Base-by-base conservation (phyloP, 2,888 invertebrate genomes). In the Agrotis segetum region DNA sequence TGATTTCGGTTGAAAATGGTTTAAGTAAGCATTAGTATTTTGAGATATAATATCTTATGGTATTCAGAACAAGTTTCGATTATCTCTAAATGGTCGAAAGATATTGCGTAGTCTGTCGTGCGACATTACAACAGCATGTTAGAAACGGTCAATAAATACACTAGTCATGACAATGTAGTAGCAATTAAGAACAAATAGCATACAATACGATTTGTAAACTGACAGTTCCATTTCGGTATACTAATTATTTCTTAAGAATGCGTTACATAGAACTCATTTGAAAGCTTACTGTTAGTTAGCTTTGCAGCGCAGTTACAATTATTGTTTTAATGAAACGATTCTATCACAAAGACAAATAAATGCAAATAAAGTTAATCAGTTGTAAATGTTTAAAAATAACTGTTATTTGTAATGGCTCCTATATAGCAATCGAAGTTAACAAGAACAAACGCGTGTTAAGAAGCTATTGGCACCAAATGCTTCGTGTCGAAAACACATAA, bases 61-160 rank as follows among this genome's bases (percentile, higher is more conserved):
- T 79, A 75, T 82, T 83, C 64, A 73, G 84, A 87, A 86, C 84
- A 75, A 83, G 85, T 86, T 87, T 84, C 75, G 82, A 89, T 85
- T 89, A 85, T 83, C 86, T 88, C 73, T 80, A 85, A 87, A 82
- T 80, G 74, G 73, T 65, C 60, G 61, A 85, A 81, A 84, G 84
- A 86, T 87, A 87, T 79, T 84, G 75, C 73, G 60, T 85, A 85
- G 87, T 76, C 77, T 79, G 81, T 84, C 79, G 71, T 74, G 59
- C 68, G 73, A 82, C 73, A 88, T 87, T 88, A 78, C 79, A 79
- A 81, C 81, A 85, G 80, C 84, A 85, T 71, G 82, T 88, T 89
- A 88, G 87, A 86, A 86, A 87, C 85, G 82, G 82, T 78, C 81
- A 87, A 87, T 89, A 89, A 88, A 88, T 81, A 83, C 74, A 77